phyloP scores from a whole-genome alignment of 2,888 invertebrate species.

The Heterodera filipjevi region DNA sequence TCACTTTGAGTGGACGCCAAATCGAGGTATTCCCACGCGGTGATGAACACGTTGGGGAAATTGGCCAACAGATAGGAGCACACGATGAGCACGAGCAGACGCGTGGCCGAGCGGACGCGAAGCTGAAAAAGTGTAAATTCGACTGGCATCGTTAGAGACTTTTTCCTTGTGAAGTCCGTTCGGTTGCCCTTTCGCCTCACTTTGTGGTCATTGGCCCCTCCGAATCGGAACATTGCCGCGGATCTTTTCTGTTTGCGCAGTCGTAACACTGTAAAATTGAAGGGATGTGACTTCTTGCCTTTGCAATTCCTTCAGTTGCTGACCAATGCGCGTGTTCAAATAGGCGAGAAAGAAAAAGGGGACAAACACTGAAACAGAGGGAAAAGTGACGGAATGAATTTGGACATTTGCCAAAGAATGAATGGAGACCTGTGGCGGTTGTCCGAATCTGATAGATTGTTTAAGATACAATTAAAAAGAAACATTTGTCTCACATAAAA shows the following conservation, averaged over 20 bases:
- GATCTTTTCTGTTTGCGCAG: conserved; percentile 57
- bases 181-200: conserved; percentile 30
- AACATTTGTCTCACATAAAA: conserved; percentile 21
- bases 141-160: too few relatives aligned
- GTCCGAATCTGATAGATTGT: conserved; percentile 45
- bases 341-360: conserved; percentile 58
- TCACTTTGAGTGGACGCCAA: conserved; percentile 55
- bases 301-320: neutral
- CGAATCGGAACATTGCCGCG: conserved; percentile 62
- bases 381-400: neutral
- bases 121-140: conserved; percentile 39
- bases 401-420: neutral
- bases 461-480: neutral
- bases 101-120: conserved; percentile 62
- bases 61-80: conserved; percentile 60
- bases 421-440: conserved; percentile 46
- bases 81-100: conserved; percentile 61
- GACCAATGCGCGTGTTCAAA: conserved; percentile 49
- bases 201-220: conserved; percentile 56
- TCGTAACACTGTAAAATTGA: conserved; percentile 45
- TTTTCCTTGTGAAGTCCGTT: neutral
- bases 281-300: neutral
- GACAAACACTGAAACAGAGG: conserved; percentile 47
- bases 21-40: conserved; percentile 60
- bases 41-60: conserved; percentile 58